Evolutionary conservation across 2,113 vertebrate species (phyloP).

Genomic region (Leucosticte australis): DNA sequence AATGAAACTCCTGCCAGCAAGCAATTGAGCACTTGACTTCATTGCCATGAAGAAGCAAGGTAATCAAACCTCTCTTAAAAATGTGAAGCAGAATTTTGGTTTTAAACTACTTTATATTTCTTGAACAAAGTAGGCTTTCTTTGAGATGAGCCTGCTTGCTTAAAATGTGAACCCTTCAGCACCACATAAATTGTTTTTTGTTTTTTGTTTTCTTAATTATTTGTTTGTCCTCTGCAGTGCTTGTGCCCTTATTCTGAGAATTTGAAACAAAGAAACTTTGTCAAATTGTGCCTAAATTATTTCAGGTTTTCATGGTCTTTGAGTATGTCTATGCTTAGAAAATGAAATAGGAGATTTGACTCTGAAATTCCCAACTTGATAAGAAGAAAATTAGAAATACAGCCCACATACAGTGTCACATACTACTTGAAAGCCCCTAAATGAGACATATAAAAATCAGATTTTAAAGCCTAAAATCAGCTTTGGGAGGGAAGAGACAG

Average conservation of each 20-base stretch:
- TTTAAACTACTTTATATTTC: conserved; percentile 28
- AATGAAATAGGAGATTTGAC: background rate
- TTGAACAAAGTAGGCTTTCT: conserved; percentile 35
- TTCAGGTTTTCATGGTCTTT: background rate
- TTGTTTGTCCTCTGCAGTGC: background rate
- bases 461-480: background rate
- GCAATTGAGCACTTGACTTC: background rate
- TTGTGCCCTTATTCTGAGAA: background rate
- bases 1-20: conserved; percentile 25
- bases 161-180: conserved; percentile 20
- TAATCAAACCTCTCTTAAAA: conserved; percentile 26
- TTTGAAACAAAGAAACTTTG: background rate
- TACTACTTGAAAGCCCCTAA: background rate
- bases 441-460: background rate
- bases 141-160: background rate
- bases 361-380: background rate
- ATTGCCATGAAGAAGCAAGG: background rate
- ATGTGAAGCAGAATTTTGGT: conserved; percentile 13
- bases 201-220: background rate
- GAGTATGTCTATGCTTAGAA: background rate
- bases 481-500: background rate
- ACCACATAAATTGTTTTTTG: background rate
- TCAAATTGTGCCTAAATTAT: background rate
- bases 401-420: background rate
- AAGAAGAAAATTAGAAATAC: background rate